Evolutionary conservation across 2,797 vertebrate species (phyloP), one percentile per base, ranked within the genome.

Genomic region (Lutjanus campechanus): DNA sequence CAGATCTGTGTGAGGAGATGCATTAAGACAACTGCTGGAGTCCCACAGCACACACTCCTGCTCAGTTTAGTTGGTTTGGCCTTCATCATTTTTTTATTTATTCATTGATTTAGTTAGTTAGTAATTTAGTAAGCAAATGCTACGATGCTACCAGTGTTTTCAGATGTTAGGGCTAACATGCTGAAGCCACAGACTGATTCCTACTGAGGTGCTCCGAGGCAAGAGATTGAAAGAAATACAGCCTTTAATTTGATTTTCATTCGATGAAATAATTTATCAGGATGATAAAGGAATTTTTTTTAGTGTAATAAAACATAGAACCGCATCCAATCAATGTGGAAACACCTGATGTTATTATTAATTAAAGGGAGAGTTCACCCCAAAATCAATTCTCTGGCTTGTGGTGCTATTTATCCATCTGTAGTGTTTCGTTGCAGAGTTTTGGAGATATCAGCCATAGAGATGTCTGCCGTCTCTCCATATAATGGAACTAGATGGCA

Each of bases 1-100:
- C 4, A 63, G 11, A 69, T 50, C 13, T 67, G 63, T 36, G 63
- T 43, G 44, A 13, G 44, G 59, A 54, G 20, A 69, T 74, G 69
- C 65, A 59, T 65, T 65, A 22, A 29, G 40, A 56, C 22, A 20
- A 36, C 62, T 55, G 60, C 29, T 36, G 29, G 50, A 50, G 49
- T 70, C 81, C 71, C 19, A 64, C 7, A 63, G 12, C 47, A 60
- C 50, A 53, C 20, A 36, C 55, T 20, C 9, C 58, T 47, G 25
- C 15, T 40, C 11, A 47, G 2, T 17, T 50, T 7, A 50, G 11
- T 62, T 51, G 44, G 16, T 72, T 19, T 60, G 73, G 16, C 12
- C 22, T 67, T 61, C 46, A 19, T 53, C 46, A 19, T 29, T 44
- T 44, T 19, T 56, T 19, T 16, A 17, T 5, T 53, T 46, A 11